phyloP scores from a whole-genome alignment of 2,797 vertebrate species.

The Choloepus didactylus region DNA sequence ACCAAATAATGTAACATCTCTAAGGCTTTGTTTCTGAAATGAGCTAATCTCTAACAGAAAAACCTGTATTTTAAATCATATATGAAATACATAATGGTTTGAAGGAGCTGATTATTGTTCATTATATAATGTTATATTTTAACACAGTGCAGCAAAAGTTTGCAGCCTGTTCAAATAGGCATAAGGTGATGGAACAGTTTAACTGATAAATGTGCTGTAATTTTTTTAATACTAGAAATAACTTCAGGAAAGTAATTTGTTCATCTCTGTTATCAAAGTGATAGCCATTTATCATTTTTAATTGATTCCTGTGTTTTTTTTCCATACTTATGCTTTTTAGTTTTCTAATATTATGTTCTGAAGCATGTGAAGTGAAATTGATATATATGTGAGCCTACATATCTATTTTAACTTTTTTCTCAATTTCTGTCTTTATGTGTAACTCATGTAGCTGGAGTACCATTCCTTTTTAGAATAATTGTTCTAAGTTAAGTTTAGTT shows the following conservation, averaged over 20 bases:
- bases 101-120: not conserved
- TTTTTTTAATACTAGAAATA: not conserved
- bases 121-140: not conserved
- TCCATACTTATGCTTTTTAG: not conserved
- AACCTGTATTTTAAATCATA: not conserved
- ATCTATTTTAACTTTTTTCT: not conserved
- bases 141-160: not conserved
- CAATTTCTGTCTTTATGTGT: not conserved
- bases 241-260: not conserved
- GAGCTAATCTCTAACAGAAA: not conserved
- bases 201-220: not conserved
- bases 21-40: not conserved
- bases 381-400: not conserved
- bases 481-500: not conserved
- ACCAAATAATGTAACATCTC: not conserved
- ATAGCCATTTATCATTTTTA: not conserved
- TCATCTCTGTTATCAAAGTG: not conserved
- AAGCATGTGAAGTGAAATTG: not conserved
- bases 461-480: not conserved
- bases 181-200: not conserved
- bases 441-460: not conserved
- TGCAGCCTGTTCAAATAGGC: not conserved
- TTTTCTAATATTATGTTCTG: not conserved
- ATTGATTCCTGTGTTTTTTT: not conserved
- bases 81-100: not conserved